These are phyloP conservation scores for Apistogramma diplotaenia DNA, from an alignment of 2,113 vertebrate species.

Conservation along the genomic window DNA sequence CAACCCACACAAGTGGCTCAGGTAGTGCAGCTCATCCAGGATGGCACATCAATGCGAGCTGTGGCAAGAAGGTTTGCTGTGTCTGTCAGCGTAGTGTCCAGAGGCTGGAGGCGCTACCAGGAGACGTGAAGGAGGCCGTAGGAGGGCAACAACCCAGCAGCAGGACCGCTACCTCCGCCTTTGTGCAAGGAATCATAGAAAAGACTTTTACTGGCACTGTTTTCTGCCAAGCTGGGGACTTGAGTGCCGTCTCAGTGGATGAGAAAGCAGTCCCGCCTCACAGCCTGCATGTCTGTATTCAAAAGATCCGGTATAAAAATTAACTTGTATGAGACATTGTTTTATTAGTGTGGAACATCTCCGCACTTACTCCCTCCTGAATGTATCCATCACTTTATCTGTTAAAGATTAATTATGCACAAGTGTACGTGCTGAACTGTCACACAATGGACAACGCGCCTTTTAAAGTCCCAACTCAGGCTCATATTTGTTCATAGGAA, in stretches of 20 bases:
- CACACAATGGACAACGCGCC: background rate
- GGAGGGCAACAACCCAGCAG: no score
- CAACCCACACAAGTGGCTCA: no score
- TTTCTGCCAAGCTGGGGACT: background rate
- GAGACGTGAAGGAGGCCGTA: no score
- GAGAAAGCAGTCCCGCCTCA: background rate
- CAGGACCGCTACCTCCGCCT: no score
- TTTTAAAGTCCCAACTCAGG: background rate
- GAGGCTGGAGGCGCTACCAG: no score
- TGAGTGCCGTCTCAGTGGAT: background rate
- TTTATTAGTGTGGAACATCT: background rate
- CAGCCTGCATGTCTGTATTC: background rate
- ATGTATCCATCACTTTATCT: background rate
- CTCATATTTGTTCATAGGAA: background rate
- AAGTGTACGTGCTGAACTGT: background rate
- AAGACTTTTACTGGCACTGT: background rate
- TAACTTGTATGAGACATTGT: background rate
- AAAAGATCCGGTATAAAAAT: background rate
- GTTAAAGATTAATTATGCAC: slow-evolving; percentile 31
- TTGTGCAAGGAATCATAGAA: background rate
- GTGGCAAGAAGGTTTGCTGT: no score
- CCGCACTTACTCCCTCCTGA: background rate
- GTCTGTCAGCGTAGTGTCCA: no score
- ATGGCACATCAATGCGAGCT: no score
- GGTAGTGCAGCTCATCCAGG: no score